These are phyloP conservation scores for Drosophila seguyi DNA, from an alignment of 1,140 invertebrate genomes.

Conservation along the genomic window DNA sequence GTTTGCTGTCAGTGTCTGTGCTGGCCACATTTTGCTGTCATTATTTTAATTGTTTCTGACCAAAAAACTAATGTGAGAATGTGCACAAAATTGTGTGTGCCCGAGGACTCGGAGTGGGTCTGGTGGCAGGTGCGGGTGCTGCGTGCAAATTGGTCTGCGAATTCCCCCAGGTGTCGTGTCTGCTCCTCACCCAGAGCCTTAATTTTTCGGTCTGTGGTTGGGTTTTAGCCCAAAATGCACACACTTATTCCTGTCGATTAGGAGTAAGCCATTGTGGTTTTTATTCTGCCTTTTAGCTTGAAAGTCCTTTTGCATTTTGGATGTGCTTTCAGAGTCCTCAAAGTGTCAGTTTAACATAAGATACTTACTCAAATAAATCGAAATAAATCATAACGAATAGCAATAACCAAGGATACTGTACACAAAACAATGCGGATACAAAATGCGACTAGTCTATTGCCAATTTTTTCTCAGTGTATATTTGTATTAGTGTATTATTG, in stretches of 20 bases:
- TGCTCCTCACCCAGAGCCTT: neutral
- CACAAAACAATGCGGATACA: conserved; percentile 41
- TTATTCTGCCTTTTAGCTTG: neutral
- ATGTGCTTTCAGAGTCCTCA: neutral
- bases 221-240: conserved; percentile 16
- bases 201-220: conserved; percentile 24
- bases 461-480: conserved; percentile 85
- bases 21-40: conserved; percentile 43
- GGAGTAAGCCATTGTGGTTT: conserved; percentile 4
- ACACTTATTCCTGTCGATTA: conserved; percentile 25
- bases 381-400: conserved; percentile 11
- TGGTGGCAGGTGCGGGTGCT: conserved; percentile 35
- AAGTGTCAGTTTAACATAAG: conserved; percentile 2
- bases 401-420: conserved; percentile 22
- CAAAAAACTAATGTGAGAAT: conserved; percentile 58
- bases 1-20: conserved; percentile 14
- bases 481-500: conserved; percentile 79
- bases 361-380: neutral
- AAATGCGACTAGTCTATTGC: conserved; percentile 84
- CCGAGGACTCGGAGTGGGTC: neutral
- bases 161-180: conserved; percentile 37
- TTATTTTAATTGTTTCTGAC: conserved; percentile 71
- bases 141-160: conserved; percentile 56
- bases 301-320: neutral
- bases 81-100: conserved; percentile 51